Evolutionary conservation across 1,140 invertebrate genomes (phyloP), one percentile per base, ranked within the genome.

Genomic region (Leptinotarsa undecemlineata): DNA sequence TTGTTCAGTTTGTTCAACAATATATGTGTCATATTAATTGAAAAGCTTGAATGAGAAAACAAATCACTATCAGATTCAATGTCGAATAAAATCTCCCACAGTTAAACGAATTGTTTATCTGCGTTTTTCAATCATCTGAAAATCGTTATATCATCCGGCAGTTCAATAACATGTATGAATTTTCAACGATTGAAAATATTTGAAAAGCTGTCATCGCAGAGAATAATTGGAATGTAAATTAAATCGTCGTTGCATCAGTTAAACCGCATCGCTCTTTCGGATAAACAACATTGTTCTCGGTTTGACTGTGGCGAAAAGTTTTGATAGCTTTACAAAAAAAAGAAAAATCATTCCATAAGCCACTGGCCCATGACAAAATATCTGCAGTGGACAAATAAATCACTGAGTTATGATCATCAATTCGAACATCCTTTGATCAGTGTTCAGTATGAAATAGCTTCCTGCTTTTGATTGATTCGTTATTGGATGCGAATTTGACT

Each of bases 141-240:
- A 71, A 64, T 74, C 67, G 60, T 71, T 70, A 23, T 69, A 48
- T 48, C 68, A n/a, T 69, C 48, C 48, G 48, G 57, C 72, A 64
- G 71, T 76, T 51, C 51, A 42, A 69, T 69, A 69, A 51, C 68
- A 48, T 15, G 42, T 78, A 74, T 76, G 74, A 79, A 79, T 79
- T 75, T 72, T 79, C 76, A 79, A 77, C 74, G 76, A 77, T 76
- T 79, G 78, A 77, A 79, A 79, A 79, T 79, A 79, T 77, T 77
- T 72, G 77, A 79, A 78, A 79, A 72, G 72, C 72, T 76, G 76
- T 79, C 78, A 73, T 71, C 78, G 61, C 68, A 76, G 62, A 63
- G 74, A 67, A 48, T 74, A 74, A 78, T 69, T 69, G 71, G 75
- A 73, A 71, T 73, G 72, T 76, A 69, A 73, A 76, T 76, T 76